Conservation (phyloP, 2,797 vertebrate species). For the Pantherophis vulpinus region DNA sequence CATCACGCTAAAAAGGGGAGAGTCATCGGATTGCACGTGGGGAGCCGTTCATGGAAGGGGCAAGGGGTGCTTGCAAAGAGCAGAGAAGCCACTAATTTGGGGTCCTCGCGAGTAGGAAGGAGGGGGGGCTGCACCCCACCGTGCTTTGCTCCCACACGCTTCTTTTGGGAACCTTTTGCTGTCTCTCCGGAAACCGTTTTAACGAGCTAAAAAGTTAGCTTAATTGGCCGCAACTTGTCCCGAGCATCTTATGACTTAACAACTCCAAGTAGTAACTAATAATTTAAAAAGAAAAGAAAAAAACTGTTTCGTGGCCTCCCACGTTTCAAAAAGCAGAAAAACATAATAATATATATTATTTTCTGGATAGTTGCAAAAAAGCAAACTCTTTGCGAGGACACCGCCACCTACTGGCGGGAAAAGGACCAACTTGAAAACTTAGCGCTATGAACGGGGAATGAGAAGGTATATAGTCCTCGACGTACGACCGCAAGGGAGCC, state of each 20-base stretch:
- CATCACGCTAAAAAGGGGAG: too few relatives aligned
- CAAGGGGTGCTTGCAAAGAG: background rate
- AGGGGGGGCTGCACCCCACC: too few relatives aligned
- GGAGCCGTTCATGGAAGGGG: background rate
- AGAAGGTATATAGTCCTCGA: background rate
- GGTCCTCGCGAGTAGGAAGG: background rate
- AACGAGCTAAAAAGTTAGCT: background rate
- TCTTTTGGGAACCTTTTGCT: background rate
- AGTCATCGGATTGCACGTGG: too few relatives aligned
- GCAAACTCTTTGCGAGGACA: background rate
- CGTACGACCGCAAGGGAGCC: background rate
- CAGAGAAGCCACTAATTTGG: background rate
- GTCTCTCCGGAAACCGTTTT: fast-evolving
- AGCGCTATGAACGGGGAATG: background rate
- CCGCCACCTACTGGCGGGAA: background rate
- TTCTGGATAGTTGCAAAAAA: background rate
- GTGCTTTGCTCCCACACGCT: background rate
- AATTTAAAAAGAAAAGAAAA: background rate
- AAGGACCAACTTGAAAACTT: background rate
- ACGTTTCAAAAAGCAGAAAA: background rate
- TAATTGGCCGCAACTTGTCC: background rate
- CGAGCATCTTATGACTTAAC: background rate
- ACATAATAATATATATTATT: too few relatives aligned
- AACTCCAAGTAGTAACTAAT: background rate
- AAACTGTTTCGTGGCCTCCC: background rate